phyloP scores from a whole-genome alignment of 2,113 vertebrate genomes.

The Peromyscus californicus region DNA sequence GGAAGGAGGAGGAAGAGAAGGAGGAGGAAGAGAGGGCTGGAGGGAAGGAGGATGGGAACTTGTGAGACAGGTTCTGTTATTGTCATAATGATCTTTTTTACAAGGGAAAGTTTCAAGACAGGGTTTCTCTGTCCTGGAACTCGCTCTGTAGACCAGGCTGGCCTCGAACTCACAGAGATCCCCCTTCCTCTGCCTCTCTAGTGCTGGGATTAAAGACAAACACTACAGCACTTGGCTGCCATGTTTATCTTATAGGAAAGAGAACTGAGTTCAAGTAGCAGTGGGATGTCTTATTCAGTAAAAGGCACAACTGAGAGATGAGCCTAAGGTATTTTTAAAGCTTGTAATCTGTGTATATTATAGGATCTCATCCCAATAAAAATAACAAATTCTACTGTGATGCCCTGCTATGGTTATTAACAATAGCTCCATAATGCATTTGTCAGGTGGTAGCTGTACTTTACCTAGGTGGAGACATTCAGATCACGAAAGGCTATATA shows the following conservation, averaged over 20 bases:
- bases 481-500: neutral
- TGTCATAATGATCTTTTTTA: slow-evolving; percentile 38
- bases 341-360: slow-evolving; percentile 6
- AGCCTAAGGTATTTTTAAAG: slow-evolving; percentile 16
- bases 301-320: neutral
- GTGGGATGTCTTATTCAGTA: neutral
- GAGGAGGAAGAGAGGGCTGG: no score
- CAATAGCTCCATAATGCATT: neutral
- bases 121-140: neutral
- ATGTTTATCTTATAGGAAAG: slow-evolving; percentile 29
- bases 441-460: neutral
- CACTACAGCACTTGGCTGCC: neutral
- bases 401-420: neutral
- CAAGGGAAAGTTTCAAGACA: neutral
- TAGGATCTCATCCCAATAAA: neutral
- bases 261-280: slow-evolving; percentile 34
- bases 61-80: neutral
- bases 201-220: neutral
- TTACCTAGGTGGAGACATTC: neutral
- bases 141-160: neutral
- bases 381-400: neutral
- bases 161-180: neutral
- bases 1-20: neutral
- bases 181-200: neutral
- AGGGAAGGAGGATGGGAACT: neutral